Conservation (phyloP, 2,113 vertebrate species). For the Myotis brandtii region DNA sequence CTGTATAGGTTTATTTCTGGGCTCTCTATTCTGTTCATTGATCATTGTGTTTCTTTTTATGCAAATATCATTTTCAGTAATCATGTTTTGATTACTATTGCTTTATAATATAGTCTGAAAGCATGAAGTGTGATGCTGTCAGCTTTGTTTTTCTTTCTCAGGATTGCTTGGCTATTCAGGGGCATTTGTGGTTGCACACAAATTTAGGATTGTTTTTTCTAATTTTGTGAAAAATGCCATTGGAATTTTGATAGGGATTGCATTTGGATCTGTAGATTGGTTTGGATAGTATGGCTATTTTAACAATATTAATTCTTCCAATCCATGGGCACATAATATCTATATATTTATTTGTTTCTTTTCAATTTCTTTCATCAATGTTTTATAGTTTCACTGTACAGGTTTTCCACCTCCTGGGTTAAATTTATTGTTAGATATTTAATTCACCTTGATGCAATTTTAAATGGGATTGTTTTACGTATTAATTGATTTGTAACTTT, state of each 20-base stretch:
- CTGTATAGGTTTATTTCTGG: neutral
- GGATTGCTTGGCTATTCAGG: neutral
- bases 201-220: neutral
- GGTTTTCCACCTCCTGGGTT: neutral
- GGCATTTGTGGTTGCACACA: neutral
- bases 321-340: neutral
- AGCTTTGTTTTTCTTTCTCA: neutral
- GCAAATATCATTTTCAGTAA: neutral
- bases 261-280: neutral
- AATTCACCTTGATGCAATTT: neutral
- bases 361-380: neutral
- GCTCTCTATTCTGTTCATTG: neutral
- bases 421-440: constrained; percentile 9
- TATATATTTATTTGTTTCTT: neutral
- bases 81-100: neutral
- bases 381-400: neutral
- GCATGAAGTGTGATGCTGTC: neutral
- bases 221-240: neutral
- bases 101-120: neutral
- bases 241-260: neutral
- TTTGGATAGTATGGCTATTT: neutral
- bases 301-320: neutral
- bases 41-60: neutral
- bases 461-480: neutral
- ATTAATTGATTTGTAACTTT: neutral